A percentile compares a stretch with the other conserved stretches of the same genome.
phyloP scores from a whole-genome alignment of 2,888 invertebrate genomes.

The Idaea biselata region DNA sequence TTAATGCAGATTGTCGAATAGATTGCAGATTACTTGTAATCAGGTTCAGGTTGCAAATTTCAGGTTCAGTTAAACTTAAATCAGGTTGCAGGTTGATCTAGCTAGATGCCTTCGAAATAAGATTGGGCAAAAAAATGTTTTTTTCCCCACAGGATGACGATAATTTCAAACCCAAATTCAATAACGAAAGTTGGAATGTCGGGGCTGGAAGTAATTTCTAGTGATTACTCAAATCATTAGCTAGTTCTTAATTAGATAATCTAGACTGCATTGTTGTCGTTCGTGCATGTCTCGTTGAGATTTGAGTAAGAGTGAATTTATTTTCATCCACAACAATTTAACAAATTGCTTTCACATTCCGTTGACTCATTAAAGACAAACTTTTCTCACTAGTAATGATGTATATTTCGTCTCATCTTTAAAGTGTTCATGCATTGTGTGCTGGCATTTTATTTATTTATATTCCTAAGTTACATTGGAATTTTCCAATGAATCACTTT shows the following conservation, averaged over 20 bases:
- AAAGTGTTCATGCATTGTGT: background rate
- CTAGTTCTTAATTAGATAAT: background rate
- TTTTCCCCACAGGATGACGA: too few species aligned
- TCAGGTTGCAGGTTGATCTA: background rate
- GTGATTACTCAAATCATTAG: background rate
- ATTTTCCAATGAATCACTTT: background rate
- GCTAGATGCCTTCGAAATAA: background rate
- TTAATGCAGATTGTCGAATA: too few species aligned
- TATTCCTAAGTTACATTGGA: background rate
- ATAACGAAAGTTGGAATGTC: too few species aligned
- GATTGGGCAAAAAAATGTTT: background rate
- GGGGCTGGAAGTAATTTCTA: background rate
- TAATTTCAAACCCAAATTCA: too few species aligned
- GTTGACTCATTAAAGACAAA: background rate
- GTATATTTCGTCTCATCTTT: background rate
- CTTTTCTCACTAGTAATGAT: background rate
- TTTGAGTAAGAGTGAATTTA: slow-evolving; percentile 10
- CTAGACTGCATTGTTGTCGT: background rate
- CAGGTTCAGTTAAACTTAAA: too few species aligned
- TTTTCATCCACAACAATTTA: slow-evolving; percentile 1
- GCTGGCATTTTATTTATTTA: background rate
- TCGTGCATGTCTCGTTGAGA: slow-evolving; percentile 9
- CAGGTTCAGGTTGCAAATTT: too few species aligned
- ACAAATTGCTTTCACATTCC: slow-evolving; percentile 3
- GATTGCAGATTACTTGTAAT: too few species aligned